Evolutionary conservation across 2,888 invertebrate species (phyloP), one percentile per base, ranked within the genome.

Genomic region (Cheilosia pagana): DNA sequence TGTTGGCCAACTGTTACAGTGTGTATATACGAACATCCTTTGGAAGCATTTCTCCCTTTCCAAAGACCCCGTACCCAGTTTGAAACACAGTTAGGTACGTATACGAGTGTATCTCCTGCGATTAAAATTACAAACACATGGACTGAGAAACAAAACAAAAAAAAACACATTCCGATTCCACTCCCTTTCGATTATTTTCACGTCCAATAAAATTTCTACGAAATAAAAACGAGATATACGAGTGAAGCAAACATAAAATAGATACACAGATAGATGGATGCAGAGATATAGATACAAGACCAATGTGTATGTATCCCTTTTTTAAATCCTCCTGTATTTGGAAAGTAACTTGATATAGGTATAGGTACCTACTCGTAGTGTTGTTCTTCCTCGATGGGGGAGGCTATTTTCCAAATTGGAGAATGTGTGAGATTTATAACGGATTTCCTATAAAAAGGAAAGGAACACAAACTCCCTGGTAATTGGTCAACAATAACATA

Each of bases 71-170:
- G 16, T 16, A 28, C 19, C 21, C 25, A 45, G n/a, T 23, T 7
- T 23, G 43, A 43, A 59, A 35, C 19, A 48, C 43, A 39, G 50
- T 21, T 50, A 50, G 50, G 21, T 50, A 65, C 12, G 35, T 35
- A 35, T 35, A 35, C 12, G 35, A 35, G 35, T 35, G 12, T 72
- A 77, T 83, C 63, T 75, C 31, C 21, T 59, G 41, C 74, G 85
- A 85, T 81, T 85, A 81, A 85, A 81, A 85, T 81, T 85, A 81
- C 85, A 71, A 79, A 81, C 81, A 85, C 75, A 85, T 81, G 75
- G 71, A 76, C 63, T 65, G 2, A 3, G 57, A 28, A 14, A 28
- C 2, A 10, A 8, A 65, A 53, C 52, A 14, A 35, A 59, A 50
- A 65, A 60, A 52, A 63, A 52, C 39, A 65, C 57, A 57, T 0